Conservation (phyloP, 2,113 vertebrate species). For the Prinia subflava region DNA sequence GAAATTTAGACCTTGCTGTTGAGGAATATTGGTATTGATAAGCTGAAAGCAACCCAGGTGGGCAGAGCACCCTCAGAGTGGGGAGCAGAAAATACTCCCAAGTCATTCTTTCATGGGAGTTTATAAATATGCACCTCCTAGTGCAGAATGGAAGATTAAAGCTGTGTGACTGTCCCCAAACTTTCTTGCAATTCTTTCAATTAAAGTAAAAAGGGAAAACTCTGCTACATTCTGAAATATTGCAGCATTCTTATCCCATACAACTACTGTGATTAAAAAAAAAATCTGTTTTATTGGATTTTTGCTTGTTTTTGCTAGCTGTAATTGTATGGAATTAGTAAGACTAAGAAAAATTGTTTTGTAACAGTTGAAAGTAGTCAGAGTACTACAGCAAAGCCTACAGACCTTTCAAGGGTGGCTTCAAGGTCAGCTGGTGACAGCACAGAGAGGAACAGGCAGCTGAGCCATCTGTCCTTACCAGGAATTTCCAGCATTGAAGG, state of each 20-base stretch:
- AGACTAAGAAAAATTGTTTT: slow-evolving; percentile 18
- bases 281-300: rapidly evolving
- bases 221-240: background rate
- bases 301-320: background rate
- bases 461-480: slow-evolving; percentile 64
- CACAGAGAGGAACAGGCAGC: slow-evolving; percentile 14
- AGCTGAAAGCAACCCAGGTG: background rate
- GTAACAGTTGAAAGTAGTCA: slow-evolving; percentile 43
- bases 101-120: background rate
- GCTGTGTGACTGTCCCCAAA: background rate
- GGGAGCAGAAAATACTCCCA: background rate
- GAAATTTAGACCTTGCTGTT: background rate
- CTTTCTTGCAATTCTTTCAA: background rate
- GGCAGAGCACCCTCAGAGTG: background rate
- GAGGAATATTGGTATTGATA: background rate
- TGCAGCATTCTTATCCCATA: background rate
- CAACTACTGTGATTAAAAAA: background rate
- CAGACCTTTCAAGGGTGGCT: slow-evolving; percentile 60
- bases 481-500: slow-evolving; percentile 71
- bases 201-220: background rate
- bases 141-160: background rate
- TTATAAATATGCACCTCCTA: background rate
- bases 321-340: background rate
- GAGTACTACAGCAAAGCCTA: slow-evolving; percentile 64
- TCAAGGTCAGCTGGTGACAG: slow-evolving; percentile 58